Conservation (phyloP, 2,797 vertebrate genomes). For the Orestias chungarensis region DNA sequence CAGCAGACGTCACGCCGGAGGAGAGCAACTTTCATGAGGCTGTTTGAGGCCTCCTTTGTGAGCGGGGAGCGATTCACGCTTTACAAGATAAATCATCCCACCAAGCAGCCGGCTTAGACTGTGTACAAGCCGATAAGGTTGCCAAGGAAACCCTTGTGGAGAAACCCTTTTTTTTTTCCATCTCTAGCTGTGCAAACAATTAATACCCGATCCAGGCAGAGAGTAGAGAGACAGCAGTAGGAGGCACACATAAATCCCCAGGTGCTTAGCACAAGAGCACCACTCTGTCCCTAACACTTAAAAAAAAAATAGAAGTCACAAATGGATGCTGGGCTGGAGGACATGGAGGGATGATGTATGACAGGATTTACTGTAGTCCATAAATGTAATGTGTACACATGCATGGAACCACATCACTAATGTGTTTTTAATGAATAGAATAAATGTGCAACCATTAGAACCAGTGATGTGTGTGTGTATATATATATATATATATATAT, state of each 20-base stretch:
- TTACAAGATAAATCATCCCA: conserved; percentile 75
- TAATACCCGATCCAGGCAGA: conserved; percentile 71
- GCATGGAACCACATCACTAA: conserved; percentile 53
- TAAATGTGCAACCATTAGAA: conserved; percentile 63
- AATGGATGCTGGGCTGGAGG: conserved; percentile 56
- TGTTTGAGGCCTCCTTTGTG: conserved; percentile 74
- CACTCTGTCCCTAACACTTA: conserved; percentile 45
- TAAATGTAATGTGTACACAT: conserved; percentile 60
- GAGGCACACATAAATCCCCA: conserved; percentile 67
- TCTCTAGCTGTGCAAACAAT: conserved; percentile 76
- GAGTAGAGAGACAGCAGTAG: conserved; percentile 36
- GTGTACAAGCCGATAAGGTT: conserved; percentile 83
- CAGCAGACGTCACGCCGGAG: conserved; percentile 55
- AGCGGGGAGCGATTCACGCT: conserved; percentile 59
- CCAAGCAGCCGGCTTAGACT: conserved; percentile 72
- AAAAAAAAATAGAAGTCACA: conserved; percentile 36
- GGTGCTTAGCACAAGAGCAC: conserved; percentile 57
- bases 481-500: no score
- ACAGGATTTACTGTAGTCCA: conserved; percentile 53
- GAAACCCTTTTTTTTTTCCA: conserved; percentile 54
- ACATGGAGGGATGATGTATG: conserved; percentile 57
- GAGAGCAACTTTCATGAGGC: conserved; percentile 71
- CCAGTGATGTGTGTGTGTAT: background rate
- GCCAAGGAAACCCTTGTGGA: conserved; percentile 80
- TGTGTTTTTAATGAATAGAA: conserved; percentile 74